Base-by-base conservation (phyloP, 2,113 vertebrate species). In the Scatophagus argus region DNA sequence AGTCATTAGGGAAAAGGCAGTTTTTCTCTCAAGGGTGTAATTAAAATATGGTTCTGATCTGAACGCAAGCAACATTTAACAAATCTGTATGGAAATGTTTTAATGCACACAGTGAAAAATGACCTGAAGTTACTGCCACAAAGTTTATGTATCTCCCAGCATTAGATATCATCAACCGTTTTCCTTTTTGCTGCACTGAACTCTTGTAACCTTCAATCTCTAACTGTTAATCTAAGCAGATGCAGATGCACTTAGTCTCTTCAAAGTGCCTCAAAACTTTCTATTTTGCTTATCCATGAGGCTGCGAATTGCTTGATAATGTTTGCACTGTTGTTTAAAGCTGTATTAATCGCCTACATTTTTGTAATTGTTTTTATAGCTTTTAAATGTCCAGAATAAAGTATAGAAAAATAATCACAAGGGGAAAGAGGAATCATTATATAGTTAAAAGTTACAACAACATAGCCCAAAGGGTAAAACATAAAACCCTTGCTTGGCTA, bases 31-130 rank as follows among this genome's bases (percentile, higher is more conserved):
- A n/a, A 27, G 8, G 21, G 34, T 27, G 46, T 54, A 23, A 74
- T 71, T 76, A 74, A 82, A 85, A 79, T 64, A 54, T 6, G 1
- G 13, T 44, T 17, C 49, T 77, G 36, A 62, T 83, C 74, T 77
- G n/a, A 71, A 80, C 71, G 60, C 60, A 65, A 67, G 44, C 46
- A 58, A 54, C 34, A 64, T 12, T 31, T 14, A 66, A 72, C 38
- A 77, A 34, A 43, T 74, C 69, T 56, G 17, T 71, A 51, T 29
- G 16, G 21, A 62, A 44, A 62, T 52, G 23, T 62, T 79, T 79
- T 70, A 64, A 77, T 58, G 13, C 56, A 19, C 47, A 55, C 23
- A 17, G 13, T 77, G 63, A 85, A 69, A 66, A 75, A 81, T 58
- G 51, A 43, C 32, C 56, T 11, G 38, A 46, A 43, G 55, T 36